phyloP scores from a whole-genome alignment of 2,113 vertebrate species.

The Podiceps cristatus region DNA sequence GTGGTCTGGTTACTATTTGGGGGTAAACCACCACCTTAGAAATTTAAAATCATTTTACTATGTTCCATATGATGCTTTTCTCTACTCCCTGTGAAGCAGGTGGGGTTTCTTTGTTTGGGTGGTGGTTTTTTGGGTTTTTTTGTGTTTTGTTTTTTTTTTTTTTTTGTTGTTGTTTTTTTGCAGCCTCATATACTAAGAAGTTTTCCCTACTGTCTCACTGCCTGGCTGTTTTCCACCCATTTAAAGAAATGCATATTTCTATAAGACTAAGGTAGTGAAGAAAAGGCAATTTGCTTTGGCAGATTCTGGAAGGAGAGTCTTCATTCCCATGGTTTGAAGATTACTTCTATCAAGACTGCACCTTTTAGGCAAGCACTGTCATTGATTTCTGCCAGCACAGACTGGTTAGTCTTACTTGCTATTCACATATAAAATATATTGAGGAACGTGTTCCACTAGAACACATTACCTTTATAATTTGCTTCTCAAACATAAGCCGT shows the following conservation, averaged over 20 bases:
- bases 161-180: too few species aligned
- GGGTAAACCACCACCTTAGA: background rate
- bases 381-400: background rate
- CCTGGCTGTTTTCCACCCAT: background rate
- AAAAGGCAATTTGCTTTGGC: background rate
- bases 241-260: background rate
- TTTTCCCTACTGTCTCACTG: background rate
- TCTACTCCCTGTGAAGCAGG: background rate
- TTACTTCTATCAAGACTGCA: background rate
- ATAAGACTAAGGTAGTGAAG: background rate
- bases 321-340: background rate
- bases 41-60: background rate
- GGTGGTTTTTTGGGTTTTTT: too few species aligned
- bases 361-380: background rate
- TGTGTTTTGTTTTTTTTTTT: too few species aligned
- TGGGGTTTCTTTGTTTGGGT: too few species aligned
- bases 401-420: background rate
- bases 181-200: background rate
- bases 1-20: too few species aligned
- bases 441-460: background rate
- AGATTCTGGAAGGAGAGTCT: background rate
- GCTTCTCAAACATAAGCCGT: background rate
- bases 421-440: background rate
- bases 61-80: background rate
- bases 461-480: background rate